Percentiles rank a stretch among this genome's conserved stretches.
Evolutionary conservation across 2,113 vertebrate species (phyloP).

Genomic region (Dinomys branickii): DNA sequence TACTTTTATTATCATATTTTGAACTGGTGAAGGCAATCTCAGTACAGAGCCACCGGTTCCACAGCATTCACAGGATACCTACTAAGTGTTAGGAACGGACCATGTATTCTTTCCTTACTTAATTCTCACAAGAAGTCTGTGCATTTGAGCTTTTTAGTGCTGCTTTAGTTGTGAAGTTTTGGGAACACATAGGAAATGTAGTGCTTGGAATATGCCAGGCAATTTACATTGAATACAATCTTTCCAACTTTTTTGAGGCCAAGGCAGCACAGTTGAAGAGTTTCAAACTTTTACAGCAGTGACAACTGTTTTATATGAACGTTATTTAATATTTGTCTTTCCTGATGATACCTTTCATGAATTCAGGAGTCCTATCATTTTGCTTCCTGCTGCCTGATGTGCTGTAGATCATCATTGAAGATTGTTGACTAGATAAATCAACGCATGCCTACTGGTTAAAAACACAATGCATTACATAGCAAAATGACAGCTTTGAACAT

Average conservation of each 20-base stretch:
- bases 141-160: neutral
- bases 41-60: neutral
- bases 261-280: neutral
- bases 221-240: neutral
- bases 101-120: neutral
- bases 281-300: neutral
- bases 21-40: constrained; percentile 31
- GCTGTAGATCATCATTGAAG: neutral
- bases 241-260: neutral
- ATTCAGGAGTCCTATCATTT: neutral
- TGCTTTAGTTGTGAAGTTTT: neutral
- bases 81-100: neutral
- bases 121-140: neutral
- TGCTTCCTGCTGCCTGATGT: neutral
- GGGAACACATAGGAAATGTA: neutral
- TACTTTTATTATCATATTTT: constrained; percentile 47
- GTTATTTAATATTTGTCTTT: constrained; percentile 35
- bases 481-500: neutral
- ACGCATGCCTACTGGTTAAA: neutral
- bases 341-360: neutral
- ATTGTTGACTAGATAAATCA: neutral
- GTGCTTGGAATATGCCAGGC: neutral
- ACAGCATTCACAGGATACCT: neutral
- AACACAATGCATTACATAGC: neutral
- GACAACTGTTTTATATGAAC: neutral